Evolutionary conservation across 2,113 vertebrate species (phyloP), one percentile per base, ranked within the genome.

Genomic region (Jacana jacana): DNA sequence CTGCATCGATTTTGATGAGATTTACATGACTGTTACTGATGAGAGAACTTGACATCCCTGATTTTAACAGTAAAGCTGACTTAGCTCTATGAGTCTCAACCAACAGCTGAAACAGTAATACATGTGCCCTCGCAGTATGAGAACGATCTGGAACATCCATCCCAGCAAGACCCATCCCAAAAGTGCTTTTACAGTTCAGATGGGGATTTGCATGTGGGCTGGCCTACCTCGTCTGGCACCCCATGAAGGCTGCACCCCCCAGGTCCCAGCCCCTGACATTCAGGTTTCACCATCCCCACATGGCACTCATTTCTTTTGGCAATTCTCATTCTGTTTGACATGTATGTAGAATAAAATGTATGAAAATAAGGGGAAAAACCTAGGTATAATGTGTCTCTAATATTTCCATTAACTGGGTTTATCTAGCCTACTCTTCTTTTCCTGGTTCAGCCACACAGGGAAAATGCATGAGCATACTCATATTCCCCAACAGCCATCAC

Each of bases 341-440:
- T 66, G 24, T 30, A 70, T 19, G 37, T 35, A 55, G 40, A 87
- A 58, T 10, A 77, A 84, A 55, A 93, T 17, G 25, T 44, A 93
- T 69, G 65, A 78, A 95, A 95, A 95, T 49, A 87, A 95, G 87
- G 84, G 46, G 58, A 5, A 95, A 85, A 95, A 91, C 57, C 40
- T 70, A 70, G 13, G 46, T 75, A 51, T n/a, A 71, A 75, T 0
- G 0, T 44, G 28, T 82, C 48, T 72, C 48, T 77, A 27, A 33
- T 49, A 77, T 58, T 60, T 66, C 42, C 71, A 66, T 73, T 49
- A 58, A 54, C 12, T 52, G 37, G 9, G 10, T 89, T 87, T 80
- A 77, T 93, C 68, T 88, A 61, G 77, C 17, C n/a, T 18, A 37
- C 1, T 3, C 61, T 73, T 71, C 57, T 80, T 95, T 91, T 86